A percentile compares a stretch with the other conserved stretches of the same genome.
Evolutionary conservation across 2,888 invertebrate species (phyloP).

Genomic region (Acronicta alni): DNA sequence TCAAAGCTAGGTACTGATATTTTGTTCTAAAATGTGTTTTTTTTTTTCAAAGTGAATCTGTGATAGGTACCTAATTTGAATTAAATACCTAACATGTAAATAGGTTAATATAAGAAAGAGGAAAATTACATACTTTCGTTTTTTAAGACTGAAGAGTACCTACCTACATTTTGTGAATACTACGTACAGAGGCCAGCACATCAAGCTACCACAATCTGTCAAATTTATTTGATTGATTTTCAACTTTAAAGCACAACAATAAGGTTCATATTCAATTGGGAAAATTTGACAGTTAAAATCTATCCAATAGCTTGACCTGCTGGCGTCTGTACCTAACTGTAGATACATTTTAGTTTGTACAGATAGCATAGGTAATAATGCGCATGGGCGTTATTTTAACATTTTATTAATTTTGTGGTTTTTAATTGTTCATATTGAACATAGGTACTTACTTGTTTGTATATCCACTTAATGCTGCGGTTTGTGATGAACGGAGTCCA

Average conservation of each 20-base stretch:
- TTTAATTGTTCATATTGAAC: neutral
- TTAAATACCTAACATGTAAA: conserved; percentile 12
- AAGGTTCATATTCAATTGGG: too few species aligned
- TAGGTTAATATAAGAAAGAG: neutral
- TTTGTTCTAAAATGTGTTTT: conserved; percentile 1
- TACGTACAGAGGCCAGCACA: too few species aligned
- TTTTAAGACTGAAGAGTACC: conserved; percentile 24
- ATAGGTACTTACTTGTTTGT: neutral
- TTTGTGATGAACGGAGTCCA: too few species aligned
- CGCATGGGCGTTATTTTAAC: neutral
- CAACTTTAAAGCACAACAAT: too few species aligned
- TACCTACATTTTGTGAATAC: conserved; percentile 2
- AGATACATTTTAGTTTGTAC: conserved; percentile 7
- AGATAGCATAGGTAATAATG: conserved; percentile 6
- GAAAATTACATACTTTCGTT: conserved; percentile 7
- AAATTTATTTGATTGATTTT: too few species aligned
- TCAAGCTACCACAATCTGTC: too few species aligned
- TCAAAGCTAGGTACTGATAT: too few species aligned
- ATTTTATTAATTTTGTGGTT: neutral
- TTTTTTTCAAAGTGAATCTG: conserved; percentile 36
- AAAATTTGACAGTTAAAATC: too few species aligned
- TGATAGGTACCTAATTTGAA: conserved; percentile 47
- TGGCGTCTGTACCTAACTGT: too few species aligned
- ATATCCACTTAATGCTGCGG: too few species aligned
- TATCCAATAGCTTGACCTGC: conserved; percentile 3